Percentiles rank a stretch among this genome's conserved stretches.
phyloP scores from a whole-genome alignment of 2,888 invertebrate species.

The Eucriotettix oculatus region DNA sequence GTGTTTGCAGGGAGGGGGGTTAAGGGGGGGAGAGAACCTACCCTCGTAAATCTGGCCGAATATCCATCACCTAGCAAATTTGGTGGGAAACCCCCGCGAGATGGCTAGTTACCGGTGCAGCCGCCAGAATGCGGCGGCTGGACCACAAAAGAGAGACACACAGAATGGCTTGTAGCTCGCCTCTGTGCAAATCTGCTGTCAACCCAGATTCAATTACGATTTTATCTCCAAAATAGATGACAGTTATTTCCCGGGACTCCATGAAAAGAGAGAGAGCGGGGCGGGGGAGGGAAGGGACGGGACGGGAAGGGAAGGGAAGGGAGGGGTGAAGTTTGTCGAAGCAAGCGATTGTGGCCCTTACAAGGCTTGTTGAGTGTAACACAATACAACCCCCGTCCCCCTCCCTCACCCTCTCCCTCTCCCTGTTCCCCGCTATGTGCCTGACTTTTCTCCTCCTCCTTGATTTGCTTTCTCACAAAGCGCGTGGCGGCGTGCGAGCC shows the following conservation, averaged over 20 bases:
- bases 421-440: too few relatives aligned
- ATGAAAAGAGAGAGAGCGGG: constrained; percentile 22
- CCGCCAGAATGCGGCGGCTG: not conserved
- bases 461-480: not conserved
- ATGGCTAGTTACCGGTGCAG: not conserved
- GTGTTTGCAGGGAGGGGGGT: too few relatives aligned
- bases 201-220: constrained; percentile 32
- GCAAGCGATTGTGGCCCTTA: not conserved
- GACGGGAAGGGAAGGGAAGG: constrained; percentile 23
- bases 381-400: too few relatives aligned
- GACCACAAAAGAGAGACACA: not conserved
- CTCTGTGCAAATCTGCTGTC: constrained; percentile 31
- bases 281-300: constrained; percentile 21
- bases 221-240: constrained; percentile 33
- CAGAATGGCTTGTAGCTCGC: not conserved
- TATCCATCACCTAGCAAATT: not conserved
- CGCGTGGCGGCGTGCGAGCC: not conserved
- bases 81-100: not conserved
- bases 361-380: not conserved
- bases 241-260: constrained; percentile 26
- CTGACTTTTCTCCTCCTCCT: not conserved
- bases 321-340: constrained; percentile 17
- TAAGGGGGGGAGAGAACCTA: too few relatives aligned
- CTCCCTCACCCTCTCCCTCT: too few relatives aligned
- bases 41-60: too few relatives aligned